phyloP scores from a whole-genome alignment of 2,888 invertebrate genomes.

The Pyrochroa serraticornis region DNA sequence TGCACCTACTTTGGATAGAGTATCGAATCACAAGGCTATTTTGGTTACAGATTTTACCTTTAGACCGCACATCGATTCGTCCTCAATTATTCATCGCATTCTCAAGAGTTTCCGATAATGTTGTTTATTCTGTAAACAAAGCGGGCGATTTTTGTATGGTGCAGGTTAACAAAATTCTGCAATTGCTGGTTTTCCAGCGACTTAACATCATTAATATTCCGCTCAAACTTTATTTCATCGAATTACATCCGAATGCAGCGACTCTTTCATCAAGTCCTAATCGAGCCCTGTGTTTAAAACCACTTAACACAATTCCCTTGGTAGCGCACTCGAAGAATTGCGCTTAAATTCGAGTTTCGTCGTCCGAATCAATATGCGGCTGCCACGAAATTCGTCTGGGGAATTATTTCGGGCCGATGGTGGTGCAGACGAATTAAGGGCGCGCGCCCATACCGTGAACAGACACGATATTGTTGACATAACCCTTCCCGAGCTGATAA shows the following conservation, averaged over 20 bases:
- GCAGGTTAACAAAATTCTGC: slow-evolving; percentile 24
- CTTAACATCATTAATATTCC: slow-evolving; percentile 18
- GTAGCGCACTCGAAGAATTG: neutral
- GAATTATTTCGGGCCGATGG: slow-evolving; percentile 1
- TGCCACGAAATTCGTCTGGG: neutral
- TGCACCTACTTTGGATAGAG: too few species aligned
- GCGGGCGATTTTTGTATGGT: slow-evolving; percentile 16
- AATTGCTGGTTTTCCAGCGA: slow-evolving; percentile 27
- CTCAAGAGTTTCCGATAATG: slow-evolving; percentile 5
- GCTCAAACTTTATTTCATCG: slow-evolving; percentile 6
- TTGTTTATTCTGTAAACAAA: slow-evolving; percentile 26
- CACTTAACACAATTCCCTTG: neutral
- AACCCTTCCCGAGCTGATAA: slow-evolving; percentile 30
- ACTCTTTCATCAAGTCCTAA: neutral
- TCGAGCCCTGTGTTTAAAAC: neutral
- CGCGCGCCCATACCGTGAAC: slow-evolving; percentile 9
- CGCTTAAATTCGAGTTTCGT: neutral
- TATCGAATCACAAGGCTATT: too few species aligned
- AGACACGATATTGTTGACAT: slow-evolving; percentile 12
- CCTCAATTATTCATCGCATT: too few species aligned
- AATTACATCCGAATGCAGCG: neutral
- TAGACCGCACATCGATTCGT: too few species aligned
- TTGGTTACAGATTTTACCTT: too few species aligned
- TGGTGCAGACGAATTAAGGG: neutral
- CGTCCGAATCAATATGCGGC: slow-evolving; percentile 2